Percentiles rank a stretch among this genome's conserved stretches.
Conservation (phyloP, 2,888 invertebrate species). For the Phalangium opilio region DNA sequence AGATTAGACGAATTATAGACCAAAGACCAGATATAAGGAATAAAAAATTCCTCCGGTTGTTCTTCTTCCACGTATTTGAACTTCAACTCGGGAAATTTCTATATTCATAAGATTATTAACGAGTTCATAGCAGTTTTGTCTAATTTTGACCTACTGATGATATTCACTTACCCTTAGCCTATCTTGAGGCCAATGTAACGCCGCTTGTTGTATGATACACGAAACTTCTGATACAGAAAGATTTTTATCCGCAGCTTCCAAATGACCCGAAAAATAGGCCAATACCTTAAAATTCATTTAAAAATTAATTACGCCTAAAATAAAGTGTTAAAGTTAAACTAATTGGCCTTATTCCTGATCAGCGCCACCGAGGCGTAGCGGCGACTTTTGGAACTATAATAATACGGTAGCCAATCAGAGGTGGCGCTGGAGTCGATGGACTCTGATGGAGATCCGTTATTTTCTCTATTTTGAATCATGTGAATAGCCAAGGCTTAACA, state of each 20-base stretch:
- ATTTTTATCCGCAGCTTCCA: constrained; percentile 42
- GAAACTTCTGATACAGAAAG: constrained; percentile 75
- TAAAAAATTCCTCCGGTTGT: constrained; percentile 95
- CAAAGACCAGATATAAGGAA: constrained; percentile 95
- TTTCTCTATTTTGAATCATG: too few relatives aligned
- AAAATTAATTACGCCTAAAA: background rate
- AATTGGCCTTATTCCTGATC: too few relatives aligned
- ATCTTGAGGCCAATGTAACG: constrained; percentile 85
- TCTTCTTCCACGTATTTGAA: constrained; percentile 99
- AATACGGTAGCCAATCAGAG: too few relatives aligned
- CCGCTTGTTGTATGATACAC: constrained; percentile 73
- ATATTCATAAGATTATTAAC: too few relatives aligned
- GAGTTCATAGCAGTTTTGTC: too few relatives aligned
- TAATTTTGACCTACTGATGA: too few relatives aligned
- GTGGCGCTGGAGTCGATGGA: too few relatives aligned
- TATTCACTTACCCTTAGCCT: constrained; percentile 62
- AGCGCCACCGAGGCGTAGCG: too few relatives aligned
- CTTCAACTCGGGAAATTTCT: constrained; percentile 97
- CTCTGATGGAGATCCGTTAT: too few relatives aligned
- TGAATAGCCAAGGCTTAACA: too few relatives aligned
- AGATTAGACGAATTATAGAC: constrained; percentile 44
- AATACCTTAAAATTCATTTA: constrained; percentile 43
- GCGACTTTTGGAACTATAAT: too few relatives aligned
- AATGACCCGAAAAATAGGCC: constrained; percentile 45
- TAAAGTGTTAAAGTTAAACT: too few relatives aligned